A percentile compares a stretch with the other conserved stretches of the same genome.
Conservation (phyloP, 2,888 invertebrate genomes). For the Trissolcus japonicus region DNA sequence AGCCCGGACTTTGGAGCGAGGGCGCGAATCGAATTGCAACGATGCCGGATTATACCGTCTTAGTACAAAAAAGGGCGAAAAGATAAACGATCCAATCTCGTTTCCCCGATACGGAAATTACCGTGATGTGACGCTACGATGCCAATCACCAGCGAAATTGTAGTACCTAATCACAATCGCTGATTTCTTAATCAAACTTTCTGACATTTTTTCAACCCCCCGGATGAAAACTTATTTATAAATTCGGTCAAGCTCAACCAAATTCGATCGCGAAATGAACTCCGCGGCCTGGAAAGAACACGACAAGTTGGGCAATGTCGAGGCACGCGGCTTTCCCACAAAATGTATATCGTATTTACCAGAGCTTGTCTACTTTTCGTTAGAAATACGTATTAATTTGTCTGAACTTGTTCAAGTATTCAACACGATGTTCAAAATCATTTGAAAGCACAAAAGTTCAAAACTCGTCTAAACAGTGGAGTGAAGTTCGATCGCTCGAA, state of each 20-base stretch:
- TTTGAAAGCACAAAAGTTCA: slow-evolving; percentile 51
- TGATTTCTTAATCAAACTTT: no score
- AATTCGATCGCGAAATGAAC: no score
- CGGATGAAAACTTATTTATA: no score
- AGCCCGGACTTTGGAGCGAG: slow-evolving; percentile 53
- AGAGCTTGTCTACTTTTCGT: slow-evolving; percentile 20
- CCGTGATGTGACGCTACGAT: slow-evolving; percentile 36
- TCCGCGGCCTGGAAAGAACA: no score
- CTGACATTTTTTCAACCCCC: no score
- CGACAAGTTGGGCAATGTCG: no score
- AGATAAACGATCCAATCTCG: slow-evolving; percentile 52
- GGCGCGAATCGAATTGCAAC: slow-evolving; percentile 57
- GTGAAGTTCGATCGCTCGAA: slow-evolving; percentile 48
- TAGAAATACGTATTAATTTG: slow-evolving; percentile 44
- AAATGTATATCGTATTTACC: neutral
- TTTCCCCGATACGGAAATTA: slow-evolving; percentile 56
- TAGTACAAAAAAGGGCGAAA: slow-evolving; percentile 36
- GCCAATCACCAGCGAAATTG: neutral
- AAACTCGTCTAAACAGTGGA: slow-evolving; percentile 48
- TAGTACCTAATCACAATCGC: no score
- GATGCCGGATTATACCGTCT: slow-evolving; percentile 54
- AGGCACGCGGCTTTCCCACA: no score
- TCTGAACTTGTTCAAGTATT: slow-evolving; percentile 45
- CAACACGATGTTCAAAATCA: slow-evolving; percentile 45
- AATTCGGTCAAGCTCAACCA: no score